These are phyloP conservation scores for Stenodera caucasica DNA, from an alignment of 2,888 invertebrate species.

Conservation along the genomic window DNA sequence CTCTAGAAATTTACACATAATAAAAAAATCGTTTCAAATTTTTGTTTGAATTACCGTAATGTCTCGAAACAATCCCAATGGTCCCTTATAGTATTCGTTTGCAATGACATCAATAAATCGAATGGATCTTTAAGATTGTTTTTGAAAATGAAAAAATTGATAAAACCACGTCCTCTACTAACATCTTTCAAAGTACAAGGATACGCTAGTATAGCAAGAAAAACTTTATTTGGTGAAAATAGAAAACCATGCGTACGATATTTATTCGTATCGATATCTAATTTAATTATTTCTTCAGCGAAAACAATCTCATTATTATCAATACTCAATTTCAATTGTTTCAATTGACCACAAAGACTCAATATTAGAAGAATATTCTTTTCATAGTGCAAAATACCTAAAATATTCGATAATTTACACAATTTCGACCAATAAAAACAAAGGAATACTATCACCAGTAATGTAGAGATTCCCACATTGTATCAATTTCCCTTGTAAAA, in stretches of 20 bases:
- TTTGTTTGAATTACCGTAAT: slow-evolving; percentile 41
- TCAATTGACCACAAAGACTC: slow-evolving; percentile 42
- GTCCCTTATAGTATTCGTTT: slow-evolving; percentile 38
- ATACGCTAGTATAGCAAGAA: slow-evolving; percentile 41
- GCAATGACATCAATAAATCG: slow-evolving; percentile 42
- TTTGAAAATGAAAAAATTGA: slow-evolving; percentile 43
- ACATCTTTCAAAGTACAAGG: slow-evolving; percentile 42
- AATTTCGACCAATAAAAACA: slow-evolving; percentile 1
- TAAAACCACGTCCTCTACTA: slow-evolving; percentile 34
- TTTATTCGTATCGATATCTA: slow-evolving; percentile 44
- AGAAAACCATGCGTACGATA: slow-evolving; percentile 45
- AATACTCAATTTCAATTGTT: slow-evolving; percentile 42
- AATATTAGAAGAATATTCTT: slow-evolving; percentile 42
- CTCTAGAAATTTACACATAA: slow-evolving; percentile 32
- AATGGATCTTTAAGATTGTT: slow-evolving; percentile 43
- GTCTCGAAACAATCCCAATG: slow-evolving; percentile 52
- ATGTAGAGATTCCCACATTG: slow-evolving; percentile 45
- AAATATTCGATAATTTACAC: slow-evolving; percentile 26
- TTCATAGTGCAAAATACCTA: slow-evolving; percentile 43
- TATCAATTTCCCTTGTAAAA: slow-evolving; percentile 39
- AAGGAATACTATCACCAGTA: slow-evolving; percentile 37
- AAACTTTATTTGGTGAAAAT: slow-evolving; percentile 43
- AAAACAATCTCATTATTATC: slow-evolving; percentile 40
- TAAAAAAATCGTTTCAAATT: slow-evolving; percentile 7
- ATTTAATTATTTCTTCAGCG: slow-evolving; percentile 38